Percentiles rank a stretch among this genome's conserved stretches.
Evolutionary conservation across 2,113 vertebrate genomes (phyloP).

Genomic region (Ctenodactylus gundi): DNA sequence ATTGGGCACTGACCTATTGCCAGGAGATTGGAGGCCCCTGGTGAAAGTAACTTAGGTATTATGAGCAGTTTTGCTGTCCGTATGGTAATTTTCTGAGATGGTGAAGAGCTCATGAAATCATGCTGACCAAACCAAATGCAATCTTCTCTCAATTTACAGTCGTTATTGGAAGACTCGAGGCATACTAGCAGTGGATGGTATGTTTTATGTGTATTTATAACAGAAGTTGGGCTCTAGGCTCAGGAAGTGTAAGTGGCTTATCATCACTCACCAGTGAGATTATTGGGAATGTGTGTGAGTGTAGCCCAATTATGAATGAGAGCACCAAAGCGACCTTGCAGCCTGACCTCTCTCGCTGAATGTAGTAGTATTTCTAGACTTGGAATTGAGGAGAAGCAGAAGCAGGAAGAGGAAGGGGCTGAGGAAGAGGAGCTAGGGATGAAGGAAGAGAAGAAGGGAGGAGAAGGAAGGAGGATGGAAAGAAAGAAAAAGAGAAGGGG

Average conservation of each 20-base stretch:
- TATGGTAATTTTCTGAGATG: background rate
- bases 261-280: background rate
- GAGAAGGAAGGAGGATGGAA: rapidly evolving
- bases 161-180: background rate
- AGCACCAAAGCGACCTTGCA: background rate
- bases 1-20: too few relatives aligned
- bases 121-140: constrained; percentile 2
- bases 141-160: background rate
- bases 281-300: background rate
- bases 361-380: background rate
- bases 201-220: constrained; percentile 7
- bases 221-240: background rate
- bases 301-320: background rate
- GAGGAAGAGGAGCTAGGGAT: background rate
- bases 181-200: background rate
- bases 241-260: background rate
- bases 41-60: background rate
- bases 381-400: background rate
- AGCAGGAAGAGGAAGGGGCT: background rate
- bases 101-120: background rate
- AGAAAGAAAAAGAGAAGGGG: background rate
- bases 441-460: too few relatives aligned
- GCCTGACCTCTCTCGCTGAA: background rate
- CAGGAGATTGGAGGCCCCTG: too few relatives aligned
- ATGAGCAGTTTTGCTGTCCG: background rate